Evolutionary conservation across 2,888 invertebrate genomes (phyloP).

Genomic region (Phoronis australis): DNA sequence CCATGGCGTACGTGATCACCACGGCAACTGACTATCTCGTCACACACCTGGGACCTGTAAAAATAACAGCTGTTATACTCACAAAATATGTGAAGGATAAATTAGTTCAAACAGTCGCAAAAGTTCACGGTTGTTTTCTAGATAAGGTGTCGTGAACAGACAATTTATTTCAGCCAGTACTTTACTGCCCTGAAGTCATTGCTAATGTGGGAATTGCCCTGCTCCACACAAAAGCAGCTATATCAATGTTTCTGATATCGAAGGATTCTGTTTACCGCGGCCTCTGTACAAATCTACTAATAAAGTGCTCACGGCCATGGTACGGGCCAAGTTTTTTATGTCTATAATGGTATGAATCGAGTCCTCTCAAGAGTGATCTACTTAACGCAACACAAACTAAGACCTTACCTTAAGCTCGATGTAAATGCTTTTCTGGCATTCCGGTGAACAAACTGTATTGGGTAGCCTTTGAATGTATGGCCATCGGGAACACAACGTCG

Average conservation of each 20-base stretch:
- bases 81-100: not conserved
- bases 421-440: constrained; percentile 47
- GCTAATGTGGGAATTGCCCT: too few relatives aligned
- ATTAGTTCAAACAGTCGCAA: not conserved
- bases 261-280: too few relatives aligned
- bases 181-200: not conserved
- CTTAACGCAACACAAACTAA: too few relatives aligned
- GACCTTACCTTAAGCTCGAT: constrained; percentile 48
- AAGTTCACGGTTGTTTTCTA: not conserved
- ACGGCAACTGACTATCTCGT: constrained; percentile 49
- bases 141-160: not conserved
- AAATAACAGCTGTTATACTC: not conserved
- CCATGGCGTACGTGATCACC: constrained; percentile 50
- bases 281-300: too few relatives aligned
- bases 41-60: constrained; percentile 42
- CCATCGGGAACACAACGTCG: constrained; percentile 50
- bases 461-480: constrained; percentile 54
- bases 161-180: not conserved
- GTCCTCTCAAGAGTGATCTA: too few relatives aligned
- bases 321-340: too few relatives aligned
- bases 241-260: too few relatives aligned
- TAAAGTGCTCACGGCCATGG: too few relatives aligned
- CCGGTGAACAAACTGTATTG: constrained; percentile 51
- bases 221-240: too few relatives aligned
- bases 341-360: too few relatives aligned